Conservation (phyloP, 2,888 invertebrate genomes). For the Parnassius orleans region DNA sequence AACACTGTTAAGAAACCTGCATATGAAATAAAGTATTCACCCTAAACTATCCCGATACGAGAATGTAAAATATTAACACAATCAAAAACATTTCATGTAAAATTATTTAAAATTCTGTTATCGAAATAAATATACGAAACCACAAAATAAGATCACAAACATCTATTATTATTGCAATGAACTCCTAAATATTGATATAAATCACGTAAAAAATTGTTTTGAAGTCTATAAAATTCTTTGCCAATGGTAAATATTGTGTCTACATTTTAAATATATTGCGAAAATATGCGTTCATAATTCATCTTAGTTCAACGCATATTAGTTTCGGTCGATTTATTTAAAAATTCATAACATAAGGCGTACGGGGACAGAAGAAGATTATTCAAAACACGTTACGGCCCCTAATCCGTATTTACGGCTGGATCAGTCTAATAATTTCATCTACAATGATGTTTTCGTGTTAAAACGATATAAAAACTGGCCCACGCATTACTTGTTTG, state of each 20-base stretch:
- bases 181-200: no score
- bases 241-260: slow-evolving; percentile 9
- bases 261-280: slow-evolving; percentile 17
- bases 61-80: no score
- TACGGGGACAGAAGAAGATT: slow-evolving; percentile 10
- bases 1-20: no score
- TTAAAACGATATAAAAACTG: slow-evolving; percentile 33
- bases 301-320: slow-evolving; percentile 19
- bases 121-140: no score
- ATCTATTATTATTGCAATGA: not conserved
- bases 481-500: slow-evolving; percentile 18
- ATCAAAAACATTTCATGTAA: no score
- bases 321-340: slow-evolving; percentile 21
- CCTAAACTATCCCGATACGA: no score
- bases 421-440: slow-evolving; percentile 41
- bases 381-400: slow-evolving; percentile 20
- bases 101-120: no score
- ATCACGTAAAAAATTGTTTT: no score
- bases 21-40: no score
- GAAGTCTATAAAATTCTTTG: not conserved
- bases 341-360: slow-evolving; percentile 14
- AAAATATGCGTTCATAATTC: slow-evolving; percentile 20
- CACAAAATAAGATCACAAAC: not conserved
- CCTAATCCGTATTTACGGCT: slow-evolving; percentile 46
- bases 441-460: slow-evolving; percentile 34